Evolutionary conservation across 2,113 vertebrate species (phyloP).

Genomic region (Nesogale talazaci): DNA sequence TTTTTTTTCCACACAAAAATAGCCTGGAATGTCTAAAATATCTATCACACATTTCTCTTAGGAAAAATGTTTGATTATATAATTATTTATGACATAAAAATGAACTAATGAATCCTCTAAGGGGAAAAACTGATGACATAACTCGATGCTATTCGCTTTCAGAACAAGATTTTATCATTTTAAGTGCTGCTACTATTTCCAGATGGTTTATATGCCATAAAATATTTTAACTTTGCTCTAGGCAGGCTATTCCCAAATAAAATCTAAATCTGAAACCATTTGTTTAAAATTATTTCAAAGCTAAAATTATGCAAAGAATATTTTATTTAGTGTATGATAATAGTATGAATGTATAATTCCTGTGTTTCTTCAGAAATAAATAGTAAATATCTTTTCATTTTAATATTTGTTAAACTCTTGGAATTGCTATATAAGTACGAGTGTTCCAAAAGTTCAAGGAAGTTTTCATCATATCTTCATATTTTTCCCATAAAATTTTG

Average conservation of each 20-base stretch:
- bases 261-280: not conserved
- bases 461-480: no score
- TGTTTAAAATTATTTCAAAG: slow-evolving; percentile 25
- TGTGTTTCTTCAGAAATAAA: not conserved
- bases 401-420: not conserved
- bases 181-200: slow-evolving; percentile 45
- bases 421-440: not conserved
- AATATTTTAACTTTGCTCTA: slow-evolving; percentile 13
- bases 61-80: not conserved
- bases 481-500: no score
- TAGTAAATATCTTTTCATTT: not conserved
- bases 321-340: not conserved
- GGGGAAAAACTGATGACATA: not conserved
- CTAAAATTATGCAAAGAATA: not conserved
- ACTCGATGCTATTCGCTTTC: not conserved
- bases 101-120: not conserved
- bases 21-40: not conserved
- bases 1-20: not conserved
- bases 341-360: not conserved
- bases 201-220: slow-evolving; percentile 51
- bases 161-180: slow-evolving; percentile 57
- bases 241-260: not conserved
- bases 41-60: not conserved
- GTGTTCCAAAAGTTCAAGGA: no score
- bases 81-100: slow-evolving; percentile 30